These are phyloP conservation scores for Myotis pilosus DNA, from an alignment of 2,797 vertebrate species.

Conservation along the genomic window DNA sequence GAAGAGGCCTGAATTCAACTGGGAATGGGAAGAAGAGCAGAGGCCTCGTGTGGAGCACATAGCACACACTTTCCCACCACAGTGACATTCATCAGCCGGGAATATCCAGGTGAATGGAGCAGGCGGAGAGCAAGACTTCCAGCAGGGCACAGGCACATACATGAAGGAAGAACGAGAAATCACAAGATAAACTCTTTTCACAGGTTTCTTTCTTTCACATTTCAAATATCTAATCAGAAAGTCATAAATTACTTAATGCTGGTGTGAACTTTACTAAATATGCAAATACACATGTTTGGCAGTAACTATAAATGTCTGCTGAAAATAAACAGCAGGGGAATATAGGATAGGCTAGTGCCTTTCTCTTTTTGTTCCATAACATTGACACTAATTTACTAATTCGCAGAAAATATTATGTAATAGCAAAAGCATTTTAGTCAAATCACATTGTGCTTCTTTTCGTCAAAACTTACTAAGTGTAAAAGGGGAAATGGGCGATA, in stretches of 20 bases:
- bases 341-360: background rate
- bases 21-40: no score
- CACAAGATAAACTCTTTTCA: background rate
- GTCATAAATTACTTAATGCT: background rate
- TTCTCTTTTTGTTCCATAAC: background rate
- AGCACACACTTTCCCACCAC: background rate
- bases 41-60: background rate
- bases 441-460: background rate
- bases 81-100: background rate
- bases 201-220: constrained; percentile 3
- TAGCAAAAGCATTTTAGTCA: background rate
- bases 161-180: background rate
- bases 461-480: background rate
- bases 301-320: background rate
- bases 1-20: no score
- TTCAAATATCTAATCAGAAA: background rate
- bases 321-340: background rate
- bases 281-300: background rate
- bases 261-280: background rate
- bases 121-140: background rate
- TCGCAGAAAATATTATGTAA: background rate
- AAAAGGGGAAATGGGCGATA: no score
- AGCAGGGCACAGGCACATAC: background rate
- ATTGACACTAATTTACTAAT: background rate
- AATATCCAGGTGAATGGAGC: background rate